Conservation (phyloP, 2,113 vertebrate genomes). For the Tyto alba region DNA sequence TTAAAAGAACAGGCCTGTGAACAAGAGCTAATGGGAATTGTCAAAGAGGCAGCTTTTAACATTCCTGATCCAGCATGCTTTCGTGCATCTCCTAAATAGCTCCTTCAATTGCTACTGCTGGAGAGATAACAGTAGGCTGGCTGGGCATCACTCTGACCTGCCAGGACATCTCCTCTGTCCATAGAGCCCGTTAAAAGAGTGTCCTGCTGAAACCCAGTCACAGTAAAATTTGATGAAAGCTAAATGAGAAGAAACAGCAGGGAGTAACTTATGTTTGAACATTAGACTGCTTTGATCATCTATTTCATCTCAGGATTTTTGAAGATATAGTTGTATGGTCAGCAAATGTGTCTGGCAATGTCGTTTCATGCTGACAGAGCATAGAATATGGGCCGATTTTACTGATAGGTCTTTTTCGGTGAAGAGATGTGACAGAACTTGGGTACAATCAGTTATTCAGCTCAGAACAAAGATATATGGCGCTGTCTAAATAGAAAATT, state of each 20-base stretch:
- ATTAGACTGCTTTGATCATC: constrained; percentile 9
- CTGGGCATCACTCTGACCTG: background rate
- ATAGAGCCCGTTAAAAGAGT: background rate
- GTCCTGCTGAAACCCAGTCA: background rate
- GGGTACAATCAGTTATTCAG: constrained; percentile 1
- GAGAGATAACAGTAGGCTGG: background rate
- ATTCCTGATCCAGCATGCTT: background rate
- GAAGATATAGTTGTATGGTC: constrained; percentile 44
- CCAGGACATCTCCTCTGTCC: background rate
- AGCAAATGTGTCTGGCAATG: constrained; percentile 8
- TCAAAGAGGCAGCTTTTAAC: background rate
- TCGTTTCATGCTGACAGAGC: constrained; percentile 23
- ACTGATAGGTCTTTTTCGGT: background rate
- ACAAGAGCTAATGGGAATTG: background rate
- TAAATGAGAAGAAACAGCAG: background rate
- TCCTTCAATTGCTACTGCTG: background rate
- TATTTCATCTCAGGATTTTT: background rate
- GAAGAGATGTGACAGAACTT: background rate
- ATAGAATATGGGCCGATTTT: background rate
- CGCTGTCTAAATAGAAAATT: background rate
- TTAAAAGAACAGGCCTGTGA: background rate
- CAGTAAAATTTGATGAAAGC: background rate
- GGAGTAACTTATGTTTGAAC: background rate
- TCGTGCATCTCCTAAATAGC: background rate
- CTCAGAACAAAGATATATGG: background rate